Percentiles rank a stretch among this genome's conserved stretches.
These are phyloP conservation scores for Chaetura pelagica DNA, from an alignment of 2,113 vertebrate genomes.

Conservation along the genomic window DNA sequence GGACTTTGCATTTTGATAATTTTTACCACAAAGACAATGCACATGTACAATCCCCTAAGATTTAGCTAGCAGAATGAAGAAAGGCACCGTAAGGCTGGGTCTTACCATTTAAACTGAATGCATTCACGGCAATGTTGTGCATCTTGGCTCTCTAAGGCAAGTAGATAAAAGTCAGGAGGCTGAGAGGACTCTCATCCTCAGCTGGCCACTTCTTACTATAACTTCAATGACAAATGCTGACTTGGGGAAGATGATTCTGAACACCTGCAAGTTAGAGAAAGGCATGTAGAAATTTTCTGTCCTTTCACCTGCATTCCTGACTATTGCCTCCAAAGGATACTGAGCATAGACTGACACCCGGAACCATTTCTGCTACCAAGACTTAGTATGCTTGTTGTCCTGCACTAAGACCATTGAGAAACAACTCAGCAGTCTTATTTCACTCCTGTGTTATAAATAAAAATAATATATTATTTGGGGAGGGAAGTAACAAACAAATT, in stretches of 20 bases:
- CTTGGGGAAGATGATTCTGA: not conserved
- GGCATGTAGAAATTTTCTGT: not conserved
- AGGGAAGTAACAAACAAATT: not conserved
- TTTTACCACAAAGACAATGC: not conserved
- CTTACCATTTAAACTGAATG: not conserved
- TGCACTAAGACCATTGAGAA: not conserved
- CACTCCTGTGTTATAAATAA: not conserved
- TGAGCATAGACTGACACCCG: not conserved
- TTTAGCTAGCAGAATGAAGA: not conserved
- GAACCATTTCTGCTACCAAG: not conserved
- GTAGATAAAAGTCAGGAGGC: not conserved
- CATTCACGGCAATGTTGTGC: rapidly evolving
- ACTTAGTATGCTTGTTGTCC: not conserved
- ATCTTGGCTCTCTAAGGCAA: not conserved
- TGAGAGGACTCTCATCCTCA: not conserved
- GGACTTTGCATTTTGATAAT: not conserved
- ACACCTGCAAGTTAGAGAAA: not conserved
- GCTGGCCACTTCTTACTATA: not conserved
- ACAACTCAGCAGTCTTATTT: not conserved
- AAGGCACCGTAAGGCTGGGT: not conserved
- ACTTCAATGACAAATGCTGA: not conserved
- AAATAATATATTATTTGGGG: not conserved
- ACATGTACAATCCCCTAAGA: not conserved
- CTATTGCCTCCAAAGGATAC: not conserved
- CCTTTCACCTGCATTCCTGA: not conserved